phyloP scores from a whole-genome alignment of 2,113 vertebrate species.

The Pseudorectes ferrugineus region DNA sequence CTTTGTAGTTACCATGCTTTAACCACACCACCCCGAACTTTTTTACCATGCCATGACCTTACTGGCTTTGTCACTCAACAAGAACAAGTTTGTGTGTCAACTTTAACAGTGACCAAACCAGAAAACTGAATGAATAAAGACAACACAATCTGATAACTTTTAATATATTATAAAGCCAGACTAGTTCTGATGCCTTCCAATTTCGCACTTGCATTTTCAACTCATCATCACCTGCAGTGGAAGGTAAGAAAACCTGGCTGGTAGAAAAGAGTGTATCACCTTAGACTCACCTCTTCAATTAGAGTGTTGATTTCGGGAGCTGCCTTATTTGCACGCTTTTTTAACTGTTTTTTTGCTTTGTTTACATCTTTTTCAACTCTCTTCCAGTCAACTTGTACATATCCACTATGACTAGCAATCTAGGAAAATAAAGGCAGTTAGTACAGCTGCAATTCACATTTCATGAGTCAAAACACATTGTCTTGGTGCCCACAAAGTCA shows the following conservation, averaged over 20 bases:
- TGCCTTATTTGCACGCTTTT: constrained; percentile 89
- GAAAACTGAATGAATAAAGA: neutral
- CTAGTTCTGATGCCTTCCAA: neutral
- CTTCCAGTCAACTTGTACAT: constrained; percentile 97
- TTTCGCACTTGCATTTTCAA: neutral
- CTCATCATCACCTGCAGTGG: neutral
- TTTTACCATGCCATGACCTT: neutral
- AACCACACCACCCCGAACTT: neutral
- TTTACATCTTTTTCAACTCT: constrained; percentile 98
- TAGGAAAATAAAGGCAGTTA: constrained; percentile 64
- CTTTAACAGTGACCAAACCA: neutral
- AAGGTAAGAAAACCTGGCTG: neutral
- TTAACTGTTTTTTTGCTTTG: constrained; percentile 94
- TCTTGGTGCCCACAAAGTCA: neutral
- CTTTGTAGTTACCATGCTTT: neutral
- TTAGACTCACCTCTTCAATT: constrained; percentile 87
- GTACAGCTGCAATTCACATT: neutral
- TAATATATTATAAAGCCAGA: neutral
- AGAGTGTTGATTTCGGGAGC: constrained; percentile 90
- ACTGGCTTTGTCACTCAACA: neutral
- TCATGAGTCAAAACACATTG: neutral
- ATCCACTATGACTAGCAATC: constrained; percentile 96
- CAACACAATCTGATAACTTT: neutral
- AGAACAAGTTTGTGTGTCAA: neutral
- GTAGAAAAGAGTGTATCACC: neutral